Percentiles rank a stretch among this genome's conserved stretches.
These are phyloP conservation scores for Anguilla obscura DNA, from an alignment of 2,797 vertebrate genomes.

Conservation along the genomic window DNA sequence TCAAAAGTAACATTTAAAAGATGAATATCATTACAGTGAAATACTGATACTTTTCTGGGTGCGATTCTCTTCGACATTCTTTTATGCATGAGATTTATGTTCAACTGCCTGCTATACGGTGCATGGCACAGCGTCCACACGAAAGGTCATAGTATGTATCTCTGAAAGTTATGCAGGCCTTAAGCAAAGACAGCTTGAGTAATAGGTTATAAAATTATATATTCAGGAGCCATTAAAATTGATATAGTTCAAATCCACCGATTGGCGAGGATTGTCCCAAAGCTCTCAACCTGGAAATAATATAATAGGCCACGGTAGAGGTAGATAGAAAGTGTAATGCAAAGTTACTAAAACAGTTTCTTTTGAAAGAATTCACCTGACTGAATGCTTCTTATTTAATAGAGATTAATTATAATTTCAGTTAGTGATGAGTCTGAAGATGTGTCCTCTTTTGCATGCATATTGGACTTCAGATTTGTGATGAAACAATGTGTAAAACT, in stretches of 20 bases:
- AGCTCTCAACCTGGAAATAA: neutral
- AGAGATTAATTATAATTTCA: neutral
- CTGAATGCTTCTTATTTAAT: neutral
- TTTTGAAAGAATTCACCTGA: neutral
- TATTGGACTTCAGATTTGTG: neutral
- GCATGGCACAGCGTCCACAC: no score
- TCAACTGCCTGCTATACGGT: slow-evolving; percentile 20
- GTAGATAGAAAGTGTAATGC: neutral
- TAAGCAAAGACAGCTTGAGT: neutral
- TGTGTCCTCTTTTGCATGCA: neutral
- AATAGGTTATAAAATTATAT: neutral
- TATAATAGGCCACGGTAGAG: neutral
- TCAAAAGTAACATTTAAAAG: slow-evolving; percentile 31
- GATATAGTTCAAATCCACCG: neutral
- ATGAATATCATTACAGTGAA: slow-evolving; percentile 25
- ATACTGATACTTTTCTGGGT: slow-evolving; percentile 20
- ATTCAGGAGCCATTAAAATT: neutral
- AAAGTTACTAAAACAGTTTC: neutral
- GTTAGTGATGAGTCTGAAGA: neutral
- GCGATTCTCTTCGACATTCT: slow-evolving; percentile 35
- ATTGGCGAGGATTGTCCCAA: neutral
- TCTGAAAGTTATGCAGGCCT: neutral
- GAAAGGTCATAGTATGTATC: neutral
- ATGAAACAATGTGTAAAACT: neutral
- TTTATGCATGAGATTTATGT: slow-evolving; percentile 24